phyloP scores from a whole-genome alignment of 2,113 vertebrate species.

The Copsychus sechellarum region DNA sequence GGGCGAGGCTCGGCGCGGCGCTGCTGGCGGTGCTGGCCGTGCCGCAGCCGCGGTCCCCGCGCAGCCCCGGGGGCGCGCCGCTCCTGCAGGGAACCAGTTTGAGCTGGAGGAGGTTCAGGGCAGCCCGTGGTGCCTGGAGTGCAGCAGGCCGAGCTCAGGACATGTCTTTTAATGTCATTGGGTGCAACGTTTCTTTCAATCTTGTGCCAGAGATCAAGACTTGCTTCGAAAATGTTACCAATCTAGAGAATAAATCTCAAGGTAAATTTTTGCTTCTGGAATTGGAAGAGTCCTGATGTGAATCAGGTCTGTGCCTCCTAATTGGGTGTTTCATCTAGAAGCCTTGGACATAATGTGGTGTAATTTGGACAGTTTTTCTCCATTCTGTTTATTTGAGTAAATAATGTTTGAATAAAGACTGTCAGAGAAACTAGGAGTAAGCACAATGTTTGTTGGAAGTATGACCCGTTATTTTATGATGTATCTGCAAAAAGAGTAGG shows the following conservation, averaged over 20 bases:
- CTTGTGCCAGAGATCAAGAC: background rate
- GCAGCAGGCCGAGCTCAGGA: background rate
- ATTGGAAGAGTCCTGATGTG: background rate
- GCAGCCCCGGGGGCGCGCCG: too few species aligned
- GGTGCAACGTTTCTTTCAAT: accelerated
- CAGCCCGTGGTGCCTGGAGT: background rate
- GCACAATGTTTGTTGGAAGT: background rate
- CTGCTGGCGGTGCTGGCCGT: too few species aligned
- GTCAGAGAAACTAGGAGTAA: background rate
- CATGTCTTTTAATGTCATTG: accelerated
- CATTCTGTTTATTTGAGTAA: background rate
- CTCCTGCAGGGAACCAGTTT: accelerated
- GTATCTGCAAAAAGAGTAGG: background rate
- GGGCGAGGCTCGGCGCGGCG: background rate
- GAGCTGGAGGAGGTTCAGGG: accelerated
- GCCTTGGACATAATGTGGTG: background rate
- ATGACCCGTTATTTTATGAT: background rate
- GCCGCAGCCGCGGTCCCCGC: background rate
- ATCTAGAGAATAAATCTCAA: background rate
- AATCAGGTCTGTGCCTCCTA: background rate
- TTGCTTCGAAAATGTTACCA: background rate
- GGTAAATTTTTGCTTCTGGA: background rate
- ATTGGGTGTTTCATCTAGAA: background rate
- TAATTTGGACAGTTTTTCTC: background rate
- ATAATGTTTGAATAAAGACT: background rate